These are phyloP conservation scores for Neoniphon sammara DNA, from an alignment of 2,797 vertebrate species.

Conservation along the genomic window DNA sequence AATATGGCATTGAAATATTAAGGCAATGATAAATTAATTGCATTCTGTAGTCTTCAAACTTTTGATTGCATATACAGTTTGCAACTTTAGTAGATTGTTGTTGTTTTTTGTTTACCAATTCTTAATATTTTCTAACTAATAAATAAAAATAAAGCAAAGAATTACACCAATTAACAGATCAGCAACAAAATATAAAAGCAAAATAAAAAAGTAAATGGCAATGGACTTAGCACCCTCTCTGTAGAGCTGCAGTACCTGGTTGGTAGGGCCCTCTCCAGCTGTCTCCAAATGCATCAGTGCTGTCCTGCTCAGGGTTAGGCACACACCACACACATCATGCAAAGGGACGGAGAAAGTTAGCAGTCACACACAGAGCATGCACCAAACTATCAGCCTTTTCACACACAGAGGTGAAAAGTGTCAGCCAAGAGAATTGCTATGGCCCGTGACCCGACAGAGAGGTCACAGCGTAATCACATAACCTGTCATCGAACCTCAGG, in stretches of 20 bases:
- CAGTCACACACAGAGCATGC: slow-evolving; percentile 83
- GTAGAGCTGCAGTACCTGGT: slow-evolving; percentile 91
- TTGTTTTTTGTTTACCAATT: not conserved
- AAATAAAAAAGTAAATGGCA: slow-evolving; percentile 72
- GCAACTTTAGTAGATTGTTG: not conserved
- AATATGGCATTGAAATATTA: slow-evolving; percentile 11
- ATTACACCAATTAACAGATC: slow-evolving; percentile 52
- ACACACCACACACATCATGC: slow-evolving; percentile 87
- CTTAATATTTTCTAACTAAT: slow-evolving; percentile 32
- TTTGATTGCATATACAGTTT: not conserved
- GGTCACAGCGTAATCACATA: slow-evolving; percentile 65
- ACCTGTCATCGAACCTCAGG: slow-evolving; percentile 72
- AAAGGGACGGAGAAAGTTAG: slow-evolving; percentile 86
- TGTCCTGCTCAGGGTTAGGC: slow-evolving; percentile 98
- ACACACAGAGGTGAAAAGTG: slow-evolving; percentile 74
- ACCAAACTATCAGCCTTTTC: slow-evolving; percentile 72
- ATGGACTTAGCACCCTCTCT: slow-evolving; percentile 75
- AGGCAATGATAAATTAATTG: slow-evolving; percentile 2
- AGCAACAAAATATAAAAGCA: slow-evolving; percentile 67
- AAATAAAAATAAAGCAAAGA: slow-evolving; percentile 41
- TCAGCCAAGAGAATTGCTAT: slow-evolving; percentile 53
- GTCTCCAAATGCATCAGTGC: slow-evolving; percentile 99
- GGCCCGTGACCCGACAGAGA: slow-evolving; percentile 30
- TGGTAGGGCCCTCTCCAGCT: slow-evolving; percentile 96
- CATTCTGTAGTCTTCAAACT: not conserved